Evolutionary conservation across 92 coral and sea anemone genomes (phyloP).

Genomic region (Paragorgia papillata): DNA sequence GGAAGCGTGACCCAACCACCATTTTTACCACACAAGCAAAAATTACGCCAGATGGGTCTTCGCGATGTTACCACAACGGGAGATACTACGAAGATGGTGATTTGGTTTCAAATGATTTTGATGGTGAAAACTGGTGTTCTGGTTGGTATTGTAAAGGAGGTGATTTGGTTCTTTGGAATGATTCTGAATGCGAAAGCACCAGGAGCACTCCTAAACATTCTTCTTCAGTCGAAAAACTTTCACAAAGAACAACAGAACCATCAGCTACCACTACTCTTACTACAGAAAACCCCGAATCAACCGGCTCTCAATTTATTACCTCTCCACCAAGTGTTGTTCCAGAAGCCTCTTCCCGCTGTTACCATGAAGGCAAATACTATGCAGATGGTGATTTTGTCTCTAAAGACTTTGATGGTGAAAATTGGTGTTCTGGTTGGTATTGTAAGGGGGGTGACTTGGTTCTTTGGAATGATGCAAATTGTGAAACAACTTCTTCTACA

Average conservation of each 20-base stretch:
- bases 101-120: neutral
- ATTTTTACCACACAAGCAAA: neutral
- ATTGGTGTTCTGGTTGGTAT: slow-evolving; percentile 34
- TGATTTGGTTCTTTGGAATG: neutral
- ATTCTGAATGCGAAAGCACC: neutral
- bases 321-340: neutral
- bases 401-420: slow-evolving; percentile 15
- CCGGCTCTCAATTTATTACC: neutral
- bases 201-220: neutral
- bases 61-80: slow-evolving; percentile 10
- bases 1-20: neutral
- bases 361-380: slow-evolving; percentile 29
- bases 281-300: neutral
- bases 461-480: slow-evolving; percentile 10
- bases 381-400: slow-evolving; percentile 33
- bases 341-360: neutral
- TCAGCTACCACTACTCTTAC: neutral
- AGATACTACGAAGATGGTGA: slow-evolving; percentile 11
- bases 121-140: slow-evolving; percentile 12
- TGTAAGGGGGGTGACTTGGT: slow-evolving; percentile 23
- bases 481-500: neutral
- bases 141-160: slow-evolving; percentile 25
- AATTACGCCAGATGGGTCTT: no score
- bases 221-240: no score
- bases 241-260: neutral